Evolutionary conservation across 2,888 invertebrate species (phyloP).

Genomic region (Caenorhabditis sinica): DNA sequence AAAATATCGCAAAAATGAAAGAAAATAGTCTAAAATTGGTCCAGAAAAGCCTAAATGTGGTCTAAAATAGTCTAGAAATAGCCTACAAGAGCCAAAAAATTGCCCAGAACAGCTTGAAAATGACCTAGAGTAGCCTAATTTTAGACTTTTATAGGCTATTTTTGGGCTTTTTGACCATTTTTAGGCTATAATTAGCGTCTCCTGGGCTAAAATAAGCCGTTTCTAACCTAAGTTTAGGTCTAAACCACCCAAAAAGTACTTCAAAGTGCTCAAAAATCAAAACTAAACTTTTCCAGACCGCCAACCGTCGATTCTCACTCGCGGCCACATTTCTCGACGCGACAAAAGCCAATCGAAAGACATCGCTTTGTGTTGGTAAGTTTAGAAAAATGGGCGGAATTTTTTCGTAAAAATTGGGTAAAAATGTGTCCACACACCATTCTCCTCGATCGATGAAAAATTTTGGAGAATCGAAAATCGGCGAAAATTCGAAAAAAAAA

Average conservation of each 20-base stretch:
- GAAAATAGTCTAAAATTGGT: neutral
- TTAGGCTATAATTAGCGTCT: too few relatives aligned
- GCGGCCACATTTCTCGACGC: slow-evolving; percentile 62
- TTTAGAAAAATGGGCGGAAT: neutral
- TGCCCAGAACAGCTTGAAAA: too few relatives aligned
- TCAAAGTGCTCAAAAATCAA: neutral
- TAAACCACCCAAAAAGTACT: neutral
- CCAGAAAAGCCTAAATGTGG: neutral
- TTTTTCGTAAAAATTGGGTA: neutral
- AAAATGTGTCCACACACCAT: neutral
- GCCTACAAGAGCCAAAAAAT: too few relatives aligned
- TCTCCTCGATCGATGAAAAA: neutral
- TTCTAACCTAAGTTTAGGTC: neutral
- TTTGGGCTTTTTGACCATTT: too few relatives aligned
- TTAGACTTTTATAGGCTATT: too few relatives aligned
- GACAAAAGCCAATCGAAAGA: slow-evolving; percentile 83
- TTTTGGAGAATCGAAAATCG: neutral
- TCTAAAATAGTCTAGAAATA: neutral
- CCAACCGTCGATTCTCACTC: slow-evolving; percentile 59
- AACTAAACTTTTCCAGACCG: slow-evolving; percentile 49
- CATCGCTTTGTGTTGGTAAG: slow-evolving; percentile 65
- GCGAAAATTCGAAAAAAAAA: slow-evolving; percentile 19
- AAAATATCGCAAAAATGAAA: too few relatives aligned
- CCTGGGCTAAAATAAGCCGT: too few relatives aligned
- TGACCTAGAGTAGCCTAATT: too few relatives aligned